Base-by-base conservation (phyloP, 2,888 invertebrate species). In the Leptinotarsa juncta region DNA sequence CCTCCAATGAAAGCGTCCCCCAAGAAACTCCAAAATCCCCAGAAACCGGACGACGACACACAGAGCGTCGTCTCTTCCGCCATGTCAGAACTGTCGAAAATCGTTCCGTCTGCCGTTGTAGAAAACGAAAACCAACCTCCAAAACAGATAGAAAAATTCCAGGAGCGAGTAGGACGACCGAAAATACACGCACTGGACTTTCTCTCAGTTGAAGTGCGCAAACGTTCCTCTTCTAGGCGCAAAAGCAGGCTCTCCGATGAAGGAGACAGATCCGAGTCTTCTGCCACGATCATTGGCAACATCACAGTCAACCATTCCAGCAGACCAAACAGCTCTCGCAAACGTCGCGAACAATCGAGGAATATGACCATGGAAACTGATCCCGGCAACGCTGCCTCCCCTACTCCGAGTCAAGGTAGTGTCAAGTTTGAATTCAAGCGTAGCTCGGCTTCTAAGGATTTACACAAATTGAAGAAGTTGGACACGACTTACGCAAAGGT, bases 401-500 rank as follows among this genome's bases (percentile, higher is more conserved):
- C 92, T 1, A 90, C 91, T 0, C 91, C 91, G 2, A 90, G 90
- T 83, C 89, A 89, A 74, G 89, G 90, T 83, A 91, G 86, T 67
- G 84, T 84, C n/a, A 84, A 84, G 57, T 83, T 84, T 72, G 91
- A 91, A 76, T 92, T 90, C 83, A 90, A 90, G 81, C 91, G 91
- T 4, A 94, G 95, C 87, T 91, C 93, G 12, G 95, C 95, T 7
- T 95, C 95, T 15, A 94, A 95, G 84, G 95, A 95, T 83, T 92
- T 96, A 80, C 93, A 95, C 85, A 94, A 94, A 85, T 89, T 96
- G 75, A 93, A 94, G 85, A 92, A 93, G 84, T 89, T 96, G 70
- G 96, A 96, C 84, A 90, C 94, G 84, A 95, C 95, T 16, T 96
- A 96, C 86, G 96, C 96, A 7, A 96, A 96, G 87, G 96, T 94